Evolutionary conservation across 2,888 invertebrate species (phyloP), one percentile per base, ranked within the genome.

Genomic region (Anorthoa munda): DNA sequence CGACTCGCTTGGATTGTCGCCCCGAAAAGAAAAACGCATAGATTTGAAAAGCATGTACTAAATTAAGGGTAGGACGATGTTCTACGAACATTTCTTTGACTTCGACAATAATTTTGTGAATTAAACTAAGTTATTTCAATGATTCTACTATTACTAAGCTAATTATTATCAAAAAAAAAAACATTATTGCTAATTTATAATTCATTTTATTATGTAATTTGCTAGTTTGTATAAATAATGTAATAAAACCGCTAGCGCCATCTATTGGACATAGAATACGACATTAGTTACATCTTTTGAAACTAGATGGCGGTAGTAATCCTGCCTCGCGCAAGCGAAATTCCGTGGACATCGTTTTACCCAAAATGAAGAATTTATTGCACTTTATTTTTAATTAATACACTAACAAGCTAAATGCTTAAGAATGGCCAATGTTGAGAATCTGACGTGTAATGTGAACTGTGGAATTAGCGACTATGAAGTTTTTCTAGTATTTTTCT

Each of bases 401-500:
- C 87, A 88, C 88, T 87, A 85, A 87, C 82, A 87, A 80, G 86
- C 87, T 82, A 68, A 77, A 76, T 69, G 88, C 87, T 87, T 79
- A 66, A 73, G 60, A 68, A 73, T 71, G 87, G 88, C 88, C 86
- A 86, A 84, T 86, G 88, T 86, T 86, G 81, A 79, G 82, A 77
- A 84, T 65, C 77, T 71, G 76, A 75, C 68, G 82, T 77, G 64
- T 53, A 65, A 63, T 51, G 23, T 61, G 63, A 79, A 79, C 67
- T 81, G 75, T 78, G 69, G 75, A 72, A 55, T 78, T 76, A 84
- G 64, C 75, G 77, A 84, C 76, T 69, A 39, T 48, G 39, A 17
- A 66, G 50, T 7, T 21, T 11, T 23, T 3, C 17, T 5, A 39
- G 4, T 9, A 11, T 63, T 55, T 17, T 45, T 39, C 12, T 53